Conservation (phyloP, 2,888 invertebrate species). For the Tinea pellionella region DNA sequence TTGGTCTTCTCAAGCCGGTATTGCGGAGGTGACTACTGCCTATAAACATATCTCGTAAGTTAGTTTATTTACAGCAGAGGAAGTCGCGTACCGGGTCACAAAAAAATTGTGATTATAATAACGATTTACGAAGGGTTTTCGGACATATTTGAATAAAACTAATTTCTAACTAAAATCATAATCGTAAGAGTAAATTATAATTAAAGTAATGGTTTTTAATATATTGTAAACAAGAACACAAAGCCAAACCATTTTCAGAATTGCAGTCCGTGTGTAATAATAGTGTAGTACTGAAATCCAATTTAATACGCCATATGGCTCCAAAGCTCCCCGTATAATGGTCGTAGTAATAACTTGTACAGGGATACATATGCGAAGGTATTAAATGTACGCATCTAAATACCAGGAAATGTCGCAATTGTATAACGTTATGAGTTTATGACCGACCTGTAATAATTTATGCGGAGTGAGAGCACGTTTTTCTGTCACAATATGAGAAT, state of each 20-base stretch:
- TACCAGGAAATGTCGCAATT: not conserved
- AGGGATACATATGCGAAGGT: not conserved
- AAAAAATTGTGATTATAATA: no score
- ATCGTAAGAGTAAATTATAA: no score
- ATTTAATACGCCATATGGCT: not conserved
- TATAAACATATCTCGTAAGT: no score
- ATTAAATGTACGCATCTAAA: not conserved
- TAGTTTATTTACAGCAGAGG: no score
- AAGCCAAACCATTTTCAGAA: not conserved
- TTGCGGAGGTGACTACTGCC: no score
- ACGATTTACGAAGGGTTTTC: no score
- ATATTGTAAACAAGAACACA: not conserved
- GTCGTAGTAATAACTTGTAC: not conserved
- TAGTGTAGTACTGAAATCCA: not conserved
- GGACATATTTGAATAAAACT: no score
- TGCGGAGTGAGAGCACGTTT: not conserved
- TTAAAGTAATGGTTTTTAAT: not conserved
- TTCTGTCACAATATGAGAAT: no score
- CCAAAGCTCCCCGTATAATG: not conserved
- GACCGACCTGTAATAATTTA: not conserved
- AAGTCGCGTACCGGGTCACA: no score
- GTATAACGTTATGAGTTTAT: not conserved
- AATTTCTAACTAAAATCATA: no score
- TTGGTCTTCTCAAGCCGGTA: no score
- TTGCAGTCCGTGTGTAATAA: not conserved